These are phyloP conservation scores for Drosophila maculinotata DNA, from an alignment of 2,888 invertebrate species.

Conservation along the genomic window DNA sequence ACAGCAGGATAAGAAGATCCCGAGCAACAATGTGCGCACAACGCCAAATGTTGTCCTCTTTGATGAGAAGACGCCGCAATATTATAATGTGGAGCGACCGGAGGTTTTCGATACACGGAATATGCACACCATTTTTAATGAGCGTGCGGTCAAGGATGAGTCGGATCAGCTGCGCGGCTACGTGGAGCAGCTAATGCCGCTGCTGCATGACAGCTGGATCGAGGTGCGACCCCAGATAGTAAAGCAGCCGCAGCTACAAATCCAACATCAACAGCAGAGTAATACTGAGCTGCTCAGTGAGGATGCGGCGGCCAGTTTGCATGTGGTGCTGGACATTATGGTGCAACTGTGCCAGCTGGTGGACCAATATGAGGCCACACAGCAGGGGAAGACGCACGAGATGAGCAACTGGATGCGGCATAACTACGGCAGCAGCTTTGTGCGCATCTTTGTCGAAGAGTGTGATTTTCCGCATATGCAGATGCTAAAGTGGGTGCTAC, in stretches of 20 bases:
- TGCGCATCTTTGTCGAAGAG: constrained; percentile 85
- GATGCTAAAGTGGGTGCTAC: constrained; percentile 12
- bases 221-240: constrained; percentile 91
- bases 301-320: constrained; percentile 88
- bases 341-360: constrained; percentile 87
- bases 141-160: constrained; percentile 26
- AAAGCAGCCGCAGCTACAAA: constrained; percentile 16
- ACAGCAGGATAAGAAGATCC: constrained; percentile 28
- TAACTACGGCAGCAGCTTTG: constrained; percentile 86
- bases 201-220: constrained; percentile 93
- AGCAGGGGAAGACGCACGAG: constrained; percentile 77
- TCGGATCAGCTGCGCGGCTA: constrained; percentile 86
- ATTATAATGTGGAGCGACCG: constrained; percentile 54
- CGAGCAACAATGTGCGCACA: background rate
- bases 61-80: constrained; percentile 51
- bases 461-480: constrained; percentile 83
- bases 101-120: constrained; percentile 16
- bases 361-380: constrained; percentile 76
- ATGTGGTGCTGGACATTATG: constrained; percentile 88
- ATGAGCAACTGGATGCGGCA: constrained; percentile 86
- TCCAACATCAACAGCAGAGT: background rate
- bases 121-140: constrained; percentile 34
- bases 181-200: constrained; percentile 89
- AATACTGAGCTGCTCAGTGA: constrained; percentile 86
- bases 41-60: constrained; percentile 40